phyloP scores from a whole-genome alignment of 1,140 invertebrate species.

The Coenobita brevimanus region DNA sequence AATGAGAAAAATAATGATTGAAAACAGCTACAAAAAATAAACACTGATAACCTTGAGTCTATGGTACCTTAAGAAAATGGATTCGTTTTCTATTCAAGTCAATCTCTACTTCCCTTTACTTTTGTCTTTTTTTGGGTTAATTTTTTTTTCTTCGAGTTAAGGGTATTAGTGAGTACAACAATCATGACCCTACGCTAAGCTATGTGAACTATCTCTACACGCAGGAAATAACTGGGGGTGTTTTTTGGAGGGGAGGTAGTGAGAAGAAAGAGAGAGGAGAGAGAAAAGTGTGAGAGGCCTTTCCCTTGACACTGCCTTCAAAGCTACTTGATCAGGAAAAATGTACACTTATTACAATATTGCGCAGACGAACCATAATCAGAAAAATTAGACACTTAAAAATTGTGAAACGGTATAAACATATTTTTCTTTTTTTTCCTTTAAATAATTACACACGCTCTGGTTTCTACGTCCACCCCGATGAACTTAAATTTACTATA shows the following conservation, averaged over 20 bases:
- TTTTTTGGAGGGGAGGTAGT: constrained; percentile 1
- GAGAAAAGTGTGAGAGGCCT: not conserved
- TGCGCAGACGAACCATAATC: constrained; percentile 61
- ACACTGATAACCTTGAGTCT: too few species aligned
- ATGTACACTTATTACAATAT: constrained; percentile 65
- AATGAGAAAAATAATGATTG: too few species aligned
- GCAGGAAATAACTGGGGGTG: too few species aligned
- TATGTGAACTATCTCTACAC: constrained; percentile 32
- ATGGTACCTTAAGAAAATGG: too few species aligned
- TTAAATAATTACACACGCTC: constrained; percentile 61
- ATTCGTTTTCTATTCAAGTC: not conserved
- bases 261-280: constrained; percentile 12
- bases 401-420: constrained; percentile 61
- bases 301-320: constrained; percentile 49
- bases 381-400: constrained; percentile 66
- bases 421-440: constrained; percentile 36
- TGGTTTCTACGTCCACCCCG: constrained; percentile 25
- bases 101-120: constrained; percentile 52
- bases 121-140: not conserved
- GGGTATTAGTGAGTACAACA: constrained; percentile 35
- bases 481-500: constrained; percentile 48
- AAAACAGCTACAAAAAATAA: too few species aligned
- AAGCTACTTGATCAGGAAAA: constrained; percentile 58
- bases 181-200: constrained; percentile 40
- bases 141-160: constrained; percentile 8